These are phyloP conservation scores for Corythaixoides concolor DNA, from an alignment of 2,113 vertebrate species.

Conservation along the genomic window DNA sequence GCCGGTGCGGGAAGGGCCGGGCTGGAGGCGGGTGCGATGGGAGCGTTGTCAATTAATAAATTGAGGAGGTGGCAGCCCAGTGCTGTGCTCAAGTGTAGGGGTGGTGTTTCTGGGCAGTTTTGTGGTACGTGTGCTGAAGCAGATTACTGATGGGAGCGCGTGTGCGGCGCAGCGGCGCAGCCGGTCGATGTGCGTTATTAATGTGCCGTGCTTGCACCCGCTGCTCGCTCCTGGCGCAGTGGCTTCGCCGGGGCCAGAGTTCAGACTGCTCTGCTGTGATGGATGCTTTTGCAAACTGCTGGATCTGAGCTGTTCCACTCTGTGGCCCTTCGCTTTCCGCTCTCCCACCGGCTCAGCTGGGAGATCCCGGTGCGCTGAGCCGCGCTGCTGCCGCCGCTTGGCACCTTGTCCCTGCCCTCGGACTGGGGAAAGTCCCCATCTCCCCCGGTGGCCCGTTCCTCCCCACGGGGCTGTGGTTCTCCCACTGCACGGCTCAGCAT, in stretches of 20 bases:
- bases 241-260: conserved; percentile 15
- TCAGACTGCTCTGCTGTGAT: conserved; percentile 29
- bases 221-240: conserved; percentile 17
- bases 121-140: not conserved
- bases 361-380: not conserved
- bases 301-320: not conserved
- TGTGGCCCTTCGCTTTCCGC: not conserved
- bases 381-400: fast-evolving
- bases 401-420: not conserved
- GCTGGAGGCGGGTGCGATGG: not conserved
- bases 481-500: too few species aligned
- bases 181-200: not conserved
- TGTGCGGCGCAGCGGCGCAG: not conserved
- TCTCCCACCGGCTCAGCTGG: fast-evolving
- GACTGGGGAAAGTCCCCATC: not conserved
- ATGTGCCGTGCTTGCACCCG: not conserved
- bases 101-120: not conserved
- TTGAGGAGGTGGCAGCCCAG: not conserved
- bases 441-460: fast-evolving
- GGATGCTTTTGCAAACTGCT: not conserved
- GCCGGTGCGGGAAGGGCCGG: fast-evolving
- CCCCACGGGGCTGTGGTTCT: fast-evolving
- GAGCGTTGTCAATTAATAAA: not conserved
- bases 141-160: not conserved
- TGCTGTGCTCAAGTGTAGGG: not conserved